phyloP scores from a whole-genome alignment of 2,888 invertebrate genomes.

The Teleogryllus oceanicus region DNA sequence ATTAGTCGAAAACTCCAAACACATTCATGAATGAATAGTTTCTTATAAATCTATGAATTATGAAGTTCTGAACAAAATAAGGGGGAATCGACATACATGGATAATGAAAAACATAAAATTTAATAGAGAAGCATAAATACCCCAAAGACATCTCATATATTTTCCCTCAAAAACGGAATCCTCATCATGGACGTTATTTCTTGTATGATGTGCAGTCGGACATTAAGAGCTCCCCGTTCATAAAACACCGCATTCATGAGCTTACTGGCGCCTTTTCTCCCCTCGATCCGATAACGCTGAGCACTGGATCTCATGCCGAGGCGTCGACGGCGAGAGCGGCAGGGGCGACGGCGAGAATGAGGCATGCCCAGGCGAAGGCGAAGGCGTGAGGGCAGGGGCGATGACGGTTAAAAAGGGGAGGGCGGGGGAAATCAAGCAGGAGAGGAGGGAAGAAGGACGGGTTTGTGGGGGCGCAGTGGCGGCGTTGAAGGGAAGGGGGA shows the following conservation, averaged over 20 bases:
- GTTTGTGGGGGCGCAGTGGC: neutral
- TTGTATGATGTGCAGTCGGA: neutral
- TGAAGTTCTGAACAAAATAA: too few relatives aligned
- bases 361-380: neutral
- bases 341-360: neutral
- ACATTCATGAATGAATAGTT: too few relatives aligned
- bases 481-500: neutral
- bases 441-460: neutral
- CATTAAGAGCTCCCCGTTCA: neutral
- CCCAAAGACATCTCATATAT: too few relatives aligned
- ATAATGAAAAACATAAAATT: too few relatives aligned
- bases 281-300: neutral
- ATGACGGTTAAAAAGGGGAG: neutral
- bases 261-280: neutral
- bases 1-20: too few relatives aligned
- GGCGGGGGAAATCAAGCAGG: neutral
- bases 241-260: neutral
- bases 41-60: too few relatives aligned
- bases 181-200: too few relatives aligned
- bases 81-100: too few relatives aligned
- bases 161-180: too few relatives aligned
- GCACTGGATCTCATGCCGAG: neutral
- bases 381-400: neutral
- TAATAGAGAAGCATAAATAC: too few relatives aligned
- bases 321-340: neutral